phyloP scores from a whole-genome alignment of 1,140 invertebrate species.

The Pseudomyrmex flavicornis region DNA sequence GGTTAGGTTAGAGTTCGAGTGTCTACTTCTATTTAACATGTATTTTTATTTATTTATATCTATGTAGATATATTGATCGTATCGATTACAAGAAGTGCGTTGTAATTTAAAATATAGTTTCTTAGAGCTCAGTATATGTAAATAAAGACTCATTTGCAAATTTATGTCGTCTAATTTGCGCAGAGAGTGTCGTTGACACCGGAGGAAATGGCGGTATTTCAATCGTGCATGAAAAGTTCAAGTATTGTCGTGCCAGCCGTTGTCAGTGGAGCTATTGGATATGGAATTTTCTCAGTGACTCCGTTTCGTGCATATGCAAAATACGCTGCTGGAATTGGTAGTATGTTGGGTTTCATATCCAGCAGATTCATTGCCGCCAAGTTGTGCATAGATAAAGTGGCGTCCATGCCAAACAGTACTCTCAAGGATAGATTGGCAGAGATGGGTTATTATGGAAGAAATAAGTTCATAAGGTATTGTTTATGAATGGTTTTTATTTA shows the following conservation, averaged over 20 bases:
- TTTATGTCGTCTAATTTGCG: not conserved
- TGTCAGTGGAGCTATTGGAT: not conserved
- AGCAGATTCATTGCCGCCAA: not conserved
- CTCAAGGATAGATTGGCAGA: not conserved
- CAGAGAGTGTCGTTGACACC: conserved; percentile 7
- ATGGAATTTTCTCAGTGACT: not conserved
- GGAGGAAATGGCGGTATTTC: not conserved
- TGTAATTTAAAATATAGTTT: not conserved
- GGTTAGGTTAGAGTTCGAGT: conserved; percentile 28
- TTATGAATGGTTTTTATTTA: not conserved
- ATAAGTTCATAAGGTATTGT: not conserved
- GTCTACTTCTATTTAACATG: no score
- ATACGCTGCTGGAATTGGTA: not conserved
- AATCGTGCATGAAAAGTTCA: not conserved
- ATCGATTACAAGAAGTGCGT: no score
- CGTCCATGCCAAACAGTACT: conserved; percentile 31
- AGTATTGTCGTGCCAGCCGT: not conserved
- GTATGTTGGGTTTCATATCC: not conserved
- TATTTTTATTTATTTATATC: not conserved
- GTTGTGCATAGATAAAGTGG: not conserved
- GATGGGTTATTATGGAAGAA: not conserved
- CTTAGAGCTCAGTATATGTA: not conserved
- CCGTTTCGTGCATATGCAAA: not conserved
- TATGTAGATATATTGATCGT: not conserved
- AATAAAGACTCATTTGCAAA: not conserved